These are phyloP conservation scores for Lasiurus borealis DNA, from an alignment of 2,113 vertebrate species.

Conservation along the genomic window DNA sequence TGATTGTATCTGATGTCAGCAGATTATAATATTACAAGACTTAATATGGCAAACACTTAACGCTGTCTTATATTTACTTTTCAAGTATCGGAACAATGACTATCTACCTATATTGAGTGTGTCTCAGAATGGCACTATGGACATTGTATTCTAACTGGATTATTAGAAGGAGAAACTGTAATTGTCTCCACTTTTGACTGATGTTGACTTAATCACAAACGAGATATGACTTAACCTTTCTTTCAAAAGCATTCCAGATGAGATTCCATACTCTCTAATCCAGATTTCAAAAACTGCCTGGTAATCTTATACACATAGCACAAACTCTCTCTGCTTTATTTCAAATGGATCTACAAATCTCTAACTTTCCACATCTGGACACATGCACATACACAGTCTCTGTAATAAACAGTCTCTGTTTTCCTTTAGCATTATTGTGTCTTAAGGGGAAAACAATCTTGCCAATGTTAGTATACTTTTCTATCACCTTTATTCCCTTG, in stretches of 20 bases:
- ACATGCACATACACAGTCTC: background rate
- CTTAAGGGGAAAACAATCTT: constrained; percentile 50
- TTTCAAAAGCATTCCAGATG: constrained; percentile 61
- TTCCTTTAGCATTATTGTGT: constrained; percentile 35
- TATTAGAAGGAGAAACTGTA: constrained; percentile 47
- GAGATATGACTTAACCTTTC: constrained; percentile 46
- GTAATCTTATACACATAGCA: constrained; percentile 48
- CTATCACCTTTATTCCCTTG: background rate
- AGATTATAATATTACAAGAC: constrained; percentile 66
- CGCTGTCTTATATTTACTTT: constrained; percentile 48
- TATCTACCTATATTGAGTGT: background rate
- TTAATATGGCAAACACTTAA: constrained; percentile 69
- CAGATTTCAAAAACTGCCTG: constrained; percentile 56
- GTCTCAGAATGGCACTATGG: constrained; percentile 45
- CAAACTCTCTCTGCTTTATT: constrained; percentile 28
- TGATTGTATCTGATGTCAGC: constrained; percentile 77
- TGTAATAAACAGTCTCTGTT: background rate
- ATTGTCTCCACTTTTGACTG: background rate
- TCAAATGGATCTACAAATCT: constrained; percentile 50
- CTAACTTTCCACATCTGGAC: constrained; percentile 38
- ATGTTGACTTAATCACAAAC: constrained; percentile 45
- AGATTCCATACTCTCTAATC: constrained; percentile 51
- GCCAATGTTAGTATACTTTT: background rate
- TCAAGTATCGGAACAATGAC: constrained; percentile 38
- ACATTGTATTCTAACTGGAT: background rate